These are phyloP conservation scores for Branchipolynoe longqiensis DNA, from an alignment of 2,888 invertebrate genomes.

Conservation along the genomic window DNA sequence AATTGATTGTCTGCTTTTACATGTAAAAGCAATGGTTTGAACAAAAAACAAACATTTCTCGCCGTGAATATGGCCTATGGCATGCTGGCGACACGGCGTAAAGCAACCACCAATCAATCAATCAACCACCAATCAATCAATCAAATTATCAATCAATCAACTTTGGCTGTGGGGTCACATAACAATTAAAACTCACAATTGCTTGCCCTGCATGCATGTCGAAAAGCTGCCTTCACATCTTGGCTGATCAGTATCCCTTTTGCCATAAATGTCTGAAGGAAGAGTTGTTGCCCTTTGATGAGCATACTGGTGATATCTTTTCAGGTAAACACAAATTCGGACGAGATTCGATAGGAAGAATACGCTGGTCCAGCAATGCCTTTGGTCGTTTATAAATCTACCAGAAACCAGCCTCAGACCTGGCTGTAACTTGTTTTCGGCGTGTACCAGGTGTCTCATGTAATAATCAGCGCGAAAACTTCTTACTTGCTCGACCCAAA, in stretches of 20 bases:
- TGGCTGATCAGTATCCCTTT: conserved; percentile 73
- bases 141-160: no score
- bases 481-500: not conserved
- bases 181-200: conserved; percentile 21
- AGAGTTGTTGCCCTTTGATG: conserved; percentile 68
- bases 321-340: no score
- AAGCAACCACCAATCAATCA: no score
- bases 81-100: no score
- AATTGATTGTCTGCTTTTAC: no score
- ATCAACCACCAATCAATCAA: no score
- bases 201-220: conserved; percentile 65
- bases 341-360: not conserved
- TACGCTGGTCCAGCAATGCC: not conserved
- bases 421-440: not conserved
- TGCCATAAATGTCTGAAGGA: conserved; percentile 77
- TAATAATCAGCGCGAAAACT: not conserved
- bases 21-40: no score
- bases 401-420: not conserved
- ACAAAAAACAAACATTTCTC: no score
- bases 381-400: not conserved
- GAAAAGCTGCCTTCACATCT: conserved; percentile 72
- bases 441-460: not conserved
- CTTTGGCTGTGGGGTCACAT: no score
- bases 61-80: no score
- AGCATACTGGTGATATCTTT: not conserved